phyloP scores from a whole-genome alignment of 23 tunicate species.

The Diplosoma virens region DNA sequence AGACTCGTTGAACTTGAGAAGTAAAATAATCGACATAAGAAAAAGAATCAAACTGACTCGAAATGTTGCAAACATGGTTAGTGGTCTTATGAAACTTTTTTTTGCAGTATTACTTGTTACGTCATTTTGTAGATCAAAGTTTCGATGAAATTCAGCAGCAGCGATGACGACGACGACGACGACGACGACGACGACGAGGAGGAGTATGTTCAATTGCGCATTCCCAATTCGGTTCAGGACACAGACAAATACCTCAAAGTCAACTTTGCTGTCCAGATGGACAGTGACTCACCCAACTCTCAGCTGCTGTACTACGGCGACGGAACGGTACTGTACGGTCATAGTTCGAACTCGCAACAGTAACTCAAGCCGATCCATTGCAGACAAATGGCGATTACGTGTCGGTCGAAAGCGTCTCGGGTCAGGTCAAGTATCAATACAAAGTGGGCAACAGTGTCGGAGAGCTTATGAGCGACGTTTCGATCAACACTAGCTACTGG shows the following conservation, averaged over 20 bases:
- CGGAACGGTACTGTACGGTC: conserved; percentile 28
- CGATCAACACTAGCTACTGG: conserved; percentile 51
- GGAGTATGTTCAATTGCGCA: conserved; percentile 51
- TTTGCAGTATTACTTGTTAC: neutral
- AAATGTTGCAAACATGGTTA: conserved; percentile 57
- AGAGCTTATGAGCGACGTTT: conserved; percentile 23
- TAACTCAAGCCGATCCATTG: neutral
- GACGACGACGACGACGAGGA: neutral
- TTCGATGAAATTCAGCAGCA: conserved; percentile 18
- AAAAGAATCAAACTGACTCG: conserved; percentile 63
- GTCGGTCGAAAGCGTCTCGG: conserved; percentile 55
- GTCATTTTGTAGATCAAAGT: conserved; percentile 38
- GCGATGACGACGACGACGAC: too few relatives aligned
- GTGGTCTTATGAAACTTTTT: neutral
- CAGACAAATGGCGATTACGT: conserved; percentile 58
- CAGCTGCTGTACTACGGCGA: conserved; percentile 63
- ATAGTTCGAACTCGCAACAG: neutral
- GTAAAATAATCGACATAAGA: conserved; percentile 45
- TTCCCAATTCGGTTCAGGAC: conserved; percentile 34
- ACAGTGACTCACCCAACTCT: conserved; percentile 31
- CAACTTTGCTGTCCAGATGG: conserved; percentile 33
- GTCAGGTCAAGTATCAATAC: conserved; percentile 46
- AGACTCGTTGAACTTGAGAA: conserved; percentile 25
- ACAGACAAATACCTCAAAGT: conserved; percentile 14
- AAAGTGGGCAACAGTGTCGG: conserved; percentile 71